Percentiles rank a stretch among this genome's conserved stretches.
phyloP scores from a whole-genome alignment of 2,113 vertebrate genomes.

The Ailurus styani region DNA sequence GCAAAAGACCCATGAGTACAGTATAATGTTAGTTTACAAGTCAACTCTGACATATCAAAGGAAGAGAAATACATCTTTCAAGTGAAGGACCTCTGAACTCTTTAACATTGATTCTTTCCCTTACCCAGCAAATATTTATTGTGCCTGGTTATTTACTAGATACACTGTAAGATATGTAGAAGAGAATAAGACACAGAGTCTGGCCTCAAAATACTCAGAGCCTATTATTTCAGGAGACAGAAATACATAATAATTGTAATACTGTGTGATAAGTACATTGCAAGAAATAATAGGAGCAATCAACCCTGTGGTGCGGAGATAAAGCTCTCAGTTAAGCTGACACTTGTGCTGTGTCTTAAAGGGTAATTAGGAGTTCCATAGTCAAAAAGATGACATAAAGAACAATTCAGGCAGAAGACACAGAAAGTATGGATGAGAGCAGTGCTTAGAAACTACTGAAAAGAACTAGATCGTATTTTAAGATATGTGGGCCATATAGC shows the following conservation, averaged over 20 bases:
- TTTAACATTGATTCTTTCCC: neutral
- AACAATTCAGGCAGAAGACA: neutral
- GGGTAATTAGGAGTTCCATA: neutral
- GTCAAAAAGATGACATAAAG: neutral
- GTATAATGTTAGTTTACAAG: slow-evolving; percentile 26
- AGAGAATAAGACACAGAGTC: neutral
- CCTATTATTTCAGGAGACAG: neutral
- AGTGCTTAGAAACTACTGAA: neutral
- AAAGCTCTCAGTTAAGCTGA: neutral
- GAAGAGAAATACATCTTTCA: slow-evolving; percentile 18
- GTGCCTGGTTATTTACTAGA: neutral
- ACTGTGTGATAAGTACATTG: neutral
- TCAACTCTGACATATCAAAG: slow-evolving; percentile 32
- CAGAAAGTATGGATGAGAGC: neutral
- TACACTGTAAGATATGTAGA: neutral
- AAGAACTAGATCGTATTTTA: neutral
- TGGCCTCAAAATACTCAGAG: neutral
- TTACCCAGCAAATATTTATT: slow-evolving; percentile 7
- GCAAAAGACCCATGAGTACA: neutral
- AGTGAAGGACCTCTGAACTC: neutral
- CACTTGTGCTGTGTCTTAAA: neutral
- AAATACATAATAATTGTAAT: neutral
- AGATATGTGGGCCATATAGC: neutral
- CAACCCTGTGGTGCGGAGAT: neutral
- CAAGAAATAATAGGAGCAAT: neutral